Evolutionary conservation across 2,113 vertebrate genomes (phyloP), one percentile per base, ranked within the genome.

Genomic region (Aptenodytes patagonicus): DNA sequence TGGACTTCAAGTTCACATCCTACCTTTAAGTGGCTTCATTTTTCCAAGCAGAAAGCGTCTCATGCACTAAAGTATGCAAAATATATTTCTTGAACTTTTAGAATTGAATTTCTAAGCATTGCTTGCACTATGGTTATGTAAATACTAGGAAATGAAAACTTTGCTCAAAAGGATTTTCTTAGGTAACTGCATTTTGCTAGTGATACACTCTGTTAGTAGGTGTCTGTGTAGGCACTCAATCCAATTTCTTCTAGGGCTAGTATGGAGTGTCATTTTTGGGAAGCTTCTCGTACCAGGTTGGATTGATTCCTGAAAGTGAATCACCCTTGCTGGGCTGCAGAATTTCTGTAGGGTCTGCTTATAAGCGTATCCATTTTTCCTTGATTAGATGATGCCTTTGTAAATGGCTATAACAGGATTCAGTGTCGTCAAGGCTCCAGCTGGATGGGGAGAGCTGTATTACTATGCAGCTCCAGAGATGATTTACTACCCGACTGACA

Each of bases 401-500:
- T 61, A 54, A 44, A 88, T 38, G 58, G 21, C 81, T 90, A 0
- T 54, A 42, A 66, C 36, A 73, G 83, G 46, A 25, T 72, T 81
- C 69, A 21, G 1, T 38, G 51, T 72, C 1, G 0, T 51, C 36
- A 21, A 83, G 65, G 65, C 72, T 86, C 62, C 51, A 89, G 58
- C 90, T 95, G 96, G 78, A 80, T 93, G 61, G 44, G 54, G 62
- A 68, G 52, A 87, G 46, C 55, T 69, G 60, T 73, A 7, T 93
- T 87, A 11, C 68, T 40, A 2, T 84, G 70, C 83, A 95, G 60
- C 94, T 86, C 62, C n/a, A 25, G 66, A 62, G 82, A 49, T 97
- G 95, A 96, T 98, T 97, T 96, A 97, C 83, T 92, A 49, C 97
- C 85, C 29, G 71, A 96, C 97, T 98, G 97, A 98, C 98, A 97